Conservation (phyloP, 2,888 invertebrate species). For the Plutella xylostella region DNA sequence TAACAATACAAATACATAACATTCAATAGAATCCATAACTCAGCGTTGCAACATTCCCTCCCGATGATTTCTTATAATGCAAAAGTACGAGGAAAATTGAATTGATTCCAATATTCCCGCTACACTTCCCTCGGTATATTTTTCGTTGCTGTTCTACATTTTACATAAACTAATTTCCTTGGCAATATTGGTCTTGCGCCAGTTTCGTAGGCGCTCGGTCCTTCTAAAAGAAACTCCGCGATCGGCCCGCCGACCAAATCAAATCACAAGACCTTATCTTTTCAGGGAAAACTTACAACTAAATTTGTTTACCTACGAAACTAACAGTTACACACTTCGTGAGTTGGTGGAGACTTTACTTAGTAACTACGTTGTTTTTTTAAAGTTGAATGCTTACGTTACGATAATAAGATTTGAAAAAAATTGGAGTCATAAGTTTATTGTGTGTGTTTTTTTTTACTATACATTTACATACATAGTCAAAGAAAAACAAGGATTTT, state of each 20-base stretch:
- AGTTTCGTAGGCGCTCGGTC: constrained; percentile 57
- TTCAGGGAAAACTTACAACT: constrained; percentile 52
- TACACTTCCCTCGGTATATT: constrained; percentile 56
- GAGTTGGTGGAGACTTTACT: too few species aligned
- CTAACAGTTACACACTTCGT: too few species aligned
- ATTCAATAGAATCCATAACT: too few species aligned
- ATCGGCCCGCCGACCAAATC: constrained; percentile 59
- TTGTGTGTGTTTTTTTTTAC: too few species aligned
- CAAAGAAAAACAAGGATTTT: too few species aligned
- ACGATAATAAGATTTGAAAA: too few species aligned
- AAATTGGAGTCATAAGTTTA: too few species aligned
- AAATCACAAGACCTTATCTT: constrained; percentile 65
- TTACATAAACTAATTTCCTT: constrained; percentile 70
- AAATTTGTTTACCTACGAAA: constrained; percentile 46
- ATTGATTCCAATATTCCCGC: constrained; percentile 55
- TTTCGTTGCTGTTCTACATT: constrained; percentile 65
- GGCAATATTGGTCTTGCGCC: constrained; percentile 67
- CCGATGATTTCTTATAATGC: constrained; percentile 30
- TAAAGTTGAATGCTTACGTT: too few species aligned
- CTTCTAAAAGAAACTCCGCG: constrained; percentile 46
- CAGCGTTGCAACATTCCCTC: constrained; percentile 5
- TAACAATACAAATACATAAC: too few species aligned
- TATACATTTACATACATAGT: too few species aligned
- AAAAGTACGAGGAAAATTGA: constrained; percentile 44
- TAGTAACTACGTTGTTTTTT: too few species aligned